Evolutionary conservation across 2,888 invertebrate genomes (phyloP), one percentile per base, ranked within the genome.

Genomic region (Brenthis ino): DNA sequence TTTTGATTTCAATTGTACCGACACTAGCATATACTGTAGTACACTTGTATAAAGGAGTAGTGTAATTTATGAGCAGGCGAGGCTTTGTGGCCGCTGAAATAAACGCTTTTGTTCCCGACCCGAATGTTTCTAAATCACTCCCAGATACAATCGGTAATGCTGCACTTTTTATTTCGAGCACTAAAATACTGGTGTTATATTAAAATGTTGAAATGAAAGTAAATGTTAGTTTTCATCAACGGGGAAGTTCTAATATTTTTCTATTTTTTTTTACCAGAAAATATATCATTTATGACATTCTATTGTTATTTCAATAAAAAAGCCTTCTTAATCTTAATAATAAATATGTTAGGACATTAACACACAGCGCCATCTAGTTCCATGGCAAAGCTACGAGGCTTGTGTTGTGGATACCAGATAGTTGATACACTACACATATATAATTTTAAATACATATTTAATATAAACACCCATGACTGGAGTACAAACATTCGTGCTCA

Each of bases 91-190:
- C 76, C 76, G 74, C 71, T 78, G 79, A 80, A 75, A 81, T 80
- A 79, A 80, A 80, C 78, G 82, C 82, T 77, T 81, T 85, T 85
- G 83, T 85, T 78, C 77, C 77, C 72, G 74, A 67, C 72, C 77
- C 75, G 73, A 79, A 79, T 82, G 81, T 83, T 82, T 83, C 85
- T 87, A 85, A 86, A 87, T 86, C 86, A 87, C 82, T 76, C 74
- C 68, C 74, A 80, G 85, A 85, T 84, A 85, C 80, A 78, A 84
- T 85, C 82, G 77, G 77, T 78, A 78, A 78, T 77, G 76, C 74
- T 79, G 77, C 79, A 80, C 75, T 80, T 80, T 79, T 82, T 77
- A 55, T 57, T 61, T 65, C 13, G 43, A 58, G 51, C 33, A 67
- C 48, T 57, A 58, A 63, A 43, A 54, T 6, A 57, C 56, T 33